Conservation (phyloP, 92 coral and sea anemone species). For the Porites divaricata region DNA sequence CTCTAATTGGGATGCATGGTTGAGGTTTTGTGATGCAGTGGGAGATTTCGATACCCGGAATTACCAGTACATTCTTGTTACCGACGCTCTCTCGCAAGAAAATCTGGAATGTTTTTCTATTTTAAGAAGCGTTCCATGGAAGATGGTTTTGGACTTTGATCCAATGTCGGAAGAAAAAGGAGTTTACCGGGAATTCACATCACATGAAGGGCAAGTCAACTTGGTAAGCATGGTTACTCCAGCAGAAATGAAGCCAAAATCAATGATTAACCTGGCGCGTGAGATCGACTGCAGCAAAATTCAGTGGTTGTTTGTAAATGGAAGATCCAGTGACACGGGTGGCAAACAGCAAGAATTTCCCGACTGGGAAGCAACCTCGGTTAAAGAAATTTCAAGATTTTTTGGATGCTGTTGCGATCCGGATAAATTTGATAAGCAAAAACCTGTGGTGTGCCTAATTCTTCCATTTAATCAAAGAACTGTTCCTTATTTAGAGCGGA, state of each 20-base stretch:
- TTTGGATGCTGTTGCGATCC: conserved; percentile 85
- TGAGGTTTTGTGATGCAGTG: conserved; percentile 67
- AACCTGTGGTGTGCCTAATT: conserved; percentile 79
- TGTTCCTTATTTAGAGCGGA: conserved; percentile 63
- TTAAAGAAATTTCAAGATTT: conserved; percentile 70
- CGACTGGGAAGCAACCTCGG: conserved; percentile 77
- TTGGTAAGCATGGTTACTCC: conserved; percentile 82
- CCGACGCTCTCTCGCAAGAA: conserved; percentile 69
- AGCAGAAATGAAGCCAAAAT: conserved; percentile 56
- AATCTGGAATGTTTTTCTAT: conserved; percentile 60
- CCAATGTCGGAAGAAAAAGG: conserved; percentile 88
- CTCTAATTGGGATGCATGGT: conserved; percentile 79
- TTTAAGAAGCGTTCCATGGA: conserved; percentile 86
- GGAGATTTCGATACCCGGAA: conserved; percentile 67
- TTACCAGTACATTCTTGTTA: conserved; percentile 76
- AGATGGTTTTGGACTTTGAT: conserved; percentile 88
- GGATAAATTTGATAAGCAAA: conserved; percentile 84
- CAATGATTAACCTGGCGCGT: conserved; percentile 59
- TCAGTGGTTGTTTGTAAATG: conserved; percentile 91
- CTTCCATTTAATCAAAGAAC: conserved; percentile 67
- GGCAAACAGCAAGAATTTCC: conserved; percentile 56
- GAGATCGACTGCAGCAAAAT: conserved; percentile 79
- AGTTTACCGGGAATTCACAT: conserved; percentile 63
- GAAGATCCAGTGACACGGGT: conserved; percentile 73
- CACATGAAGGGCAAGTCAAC: conserved; percentile 61